A percentile compares a stretch with the other conserved stretches of the same genome.
These are phyloP conservation scores for Smutsia temminckii DNA, from an alignment of 2,797 vertebrate genomes.

Conservation along the genomic window DNA sequence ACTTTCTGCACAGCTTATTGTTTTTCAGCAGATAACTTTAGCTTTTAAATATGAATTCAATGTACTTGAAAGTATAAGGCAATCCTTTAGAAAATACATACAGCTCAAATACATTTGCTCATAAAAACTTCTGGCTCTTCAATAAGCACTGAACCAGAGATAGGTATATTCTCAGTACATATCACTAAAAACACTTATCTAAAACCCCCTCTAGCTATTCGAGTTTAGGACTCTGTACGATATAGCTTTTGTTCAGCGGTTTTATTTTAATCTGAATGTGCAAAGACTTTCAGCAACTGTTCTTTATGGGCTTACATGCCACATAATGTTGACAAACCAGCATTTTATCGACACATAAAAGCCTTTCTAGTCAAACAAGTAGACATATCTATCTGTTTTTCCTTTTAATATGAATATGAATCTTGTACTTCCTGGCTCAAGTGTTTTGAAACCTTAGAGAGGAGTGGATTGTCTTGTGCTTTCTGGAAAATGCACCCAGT, in stretches of 20 bases:
- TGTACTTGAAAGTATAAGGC: constrained; percentile 14
- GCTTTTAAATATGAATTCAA: constrained; percentile 47
- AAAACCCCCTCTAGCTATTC: constrained; percentile 60
- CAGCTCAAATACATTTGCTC: constrained; percentile 51
- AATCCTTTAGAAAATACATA: constrained; percentile 61
- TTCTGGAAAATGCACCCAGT: neutral
- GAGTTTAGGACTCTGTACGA: constrained; percentile 40
- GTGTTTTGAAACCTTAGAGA: constrained; percentile 4
- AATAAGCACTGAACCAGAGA: constrained; percentile 55
- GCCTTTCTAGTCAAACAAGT: constrained; percentile 68
- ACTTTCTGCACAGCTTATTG: constrained; percentile 35
- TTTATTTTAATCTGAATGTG: constrained; percentile 75
- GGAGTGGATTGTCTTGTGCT: neutral
- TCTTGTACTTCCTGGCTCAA: constrained; percentile 40
- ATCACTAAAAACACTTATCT: constrained; percentile 28
- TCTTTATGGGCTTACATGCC: constrained; percentile 66
- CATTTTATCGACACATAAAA: constrained; percentile 73
- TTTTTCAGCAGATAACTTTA: constrained; percentile 27
- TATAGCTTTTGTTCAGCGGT: constrained; percentile 72
- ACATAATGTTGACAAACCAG: constrained; percentile 75
- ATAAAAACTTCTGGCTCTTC: constrained; percentile 61
- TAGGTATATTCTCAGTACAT: constrained; percentile 25
- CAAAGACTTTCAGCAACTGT: constrained; percentile 70
- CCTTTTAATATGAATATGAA: constrained; percentile 60
- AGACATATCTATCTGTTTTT: constrained; percentile 52